Evolutionary conservation across 2,888 invertebrate species (phyloP).

Genomic region (Drosophila leonis): DNA sequence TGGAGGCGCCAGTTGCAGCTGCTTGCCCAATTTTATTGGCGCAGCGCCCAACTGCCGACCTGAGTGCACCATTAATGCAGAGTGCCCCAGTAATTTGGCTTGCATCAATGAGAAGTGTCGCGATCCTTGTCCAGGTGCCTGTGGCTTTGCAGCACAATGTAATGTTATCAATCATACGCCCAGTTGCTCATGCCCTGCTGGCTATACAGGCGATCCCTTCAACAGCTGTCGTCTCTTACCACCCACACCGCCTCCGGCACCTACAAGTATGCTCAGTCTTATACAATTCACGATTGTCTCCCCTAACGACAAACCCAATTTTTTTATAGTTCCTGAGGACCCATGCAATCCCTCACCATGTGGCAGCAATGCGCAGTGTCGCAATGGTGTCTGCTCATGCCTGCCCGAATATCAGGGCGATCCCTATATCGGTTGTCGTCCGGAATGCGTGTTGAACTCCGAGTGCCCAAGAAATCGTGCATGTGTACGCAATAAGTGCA

Average conservation of each 20-base stretch:
- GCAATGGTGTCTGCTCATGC: constrained; percentile 91
- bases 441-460: constrained; percentile 92
- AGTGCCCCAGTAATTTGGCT: constrained; percentile 90
- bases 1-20: constrained; percentile 90
- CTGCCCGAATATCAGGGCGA: constrained; percentile 91
- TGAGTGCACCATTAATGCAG: constrained; percentile 91
- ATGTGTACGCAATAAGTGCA: constrained; percentile 92
- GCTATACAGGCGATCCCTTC: constrained; percentile 92
- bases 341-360: constrained; percentile 92
- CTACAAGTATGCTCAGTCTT: constrained; percentile 66
- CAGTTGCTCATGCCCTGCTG: constrained; percentile 90
- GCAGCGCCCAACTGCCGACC: constrained; percentile 92
- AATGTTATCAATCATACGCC: constrained; percentile 92
- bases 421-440: constrained; percentile 91
- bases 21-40: constrained; percentile 90
- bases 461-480: constrained; percentile 92
- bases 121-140: constrained; percentile 92
- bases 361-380: constrained; percentile 91
- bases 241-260: constrained; percentile 84
- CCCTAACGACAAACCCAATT: constrained; percentile 21
- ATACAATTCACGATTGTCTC: not conserved
- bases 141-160: constrained; percentile 91
- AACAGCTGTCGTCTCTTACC: constrained; percentile 88
- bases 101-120: constrained; percentile 91
- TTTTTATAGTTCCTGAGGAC: constrained; percentile 84